Evolutionary conservation across 1,140 invertebrate genomes (phyloP).

Genomic region (Laupala kohalensis): DNA sequence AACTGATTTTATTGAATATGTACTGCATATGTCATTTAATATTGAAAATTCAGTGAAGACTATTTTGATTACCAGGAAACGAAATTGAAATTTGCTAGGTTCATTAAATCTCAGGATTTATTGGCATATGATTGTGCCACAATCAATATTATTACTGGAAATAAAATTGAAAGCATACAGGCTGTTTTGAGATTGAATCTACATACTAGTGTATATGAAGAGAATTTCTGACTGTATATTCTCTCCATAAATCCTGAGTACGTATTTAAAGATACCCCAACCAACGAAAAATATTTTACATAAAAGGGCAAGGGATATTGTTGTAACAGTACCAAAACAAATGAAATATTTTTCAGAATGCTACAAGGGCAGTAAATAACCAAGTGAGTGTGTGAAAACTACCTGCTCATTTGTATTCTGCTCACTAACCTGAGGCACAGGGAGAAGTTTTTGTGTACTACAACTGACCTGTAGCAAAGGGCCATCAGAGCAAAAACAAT

Average conservation of each 20-base stretch:
- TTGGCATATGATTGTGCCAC: too few species aligned
- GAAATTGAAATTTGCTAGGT: too few species aligned
- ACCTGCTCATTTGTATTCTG: slow-evolving; percentile 55
- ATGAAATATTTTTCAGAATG: neutral
- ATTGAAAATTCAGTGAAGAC: too few species aligned
- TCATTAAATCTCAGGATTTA: too few species aligned
- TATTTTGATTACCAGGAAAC: too few species aligned
- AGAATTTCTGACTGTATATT: neutral
- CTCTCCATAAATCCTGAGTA: neutral
- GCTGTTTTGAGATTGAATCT: neutral
- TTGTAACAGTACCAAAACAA: neutral
- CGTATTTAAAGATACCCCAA: neutral
- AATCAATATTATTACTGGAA: too few species aligned
- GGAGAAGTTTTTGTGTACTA: slow-evolving; percentile 95
- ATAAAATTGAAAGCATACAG: slow-evolving; percentile 3
- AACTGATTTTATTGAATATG: too few species aligned
- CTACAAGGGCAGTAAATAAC: slow-evolving; percentile 9
- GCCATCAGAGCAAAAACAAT: slow-evolving; percentile 95
- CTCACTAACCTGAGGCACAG: slow-evolving; percentile 92
- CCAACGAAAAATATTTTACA: neutral
- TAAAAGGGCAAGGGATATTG: neutral
- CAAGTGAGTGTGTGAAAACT: slow-evolving; percentile 33
- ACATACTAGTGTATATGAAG: neutral
- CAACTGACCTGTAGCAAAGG: slow-evolving; percentile 98
- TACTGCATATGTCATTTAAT: too few species aligned